These are phyloP conservation scores for Xylota sylvarum DNA, from an alignment of 2,888 invertebrate species.

Conservation along the genomic window DNA sequence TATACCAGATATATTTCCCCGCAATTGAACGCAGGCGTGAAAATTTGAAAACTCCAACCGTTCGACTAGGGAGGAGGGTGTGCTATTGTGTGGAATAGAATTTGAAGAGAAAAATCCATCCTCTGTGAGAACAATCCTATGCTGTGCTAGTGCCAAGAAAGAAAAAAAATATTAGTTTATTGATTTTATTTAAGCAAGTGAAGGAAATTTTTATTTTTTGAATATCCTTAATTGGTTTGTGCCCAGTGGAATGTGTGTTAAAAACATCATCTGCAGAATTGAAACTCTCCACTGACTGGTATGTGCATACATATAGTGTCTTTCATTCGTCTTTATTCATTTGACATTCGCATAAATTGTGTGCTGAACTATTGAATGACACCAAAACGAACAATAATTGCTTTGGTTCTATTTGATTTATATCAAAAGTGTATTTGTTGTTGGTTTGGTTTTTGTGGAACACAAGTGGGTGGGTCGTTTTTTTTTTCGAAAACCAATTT, in stretches of 20 bases:
- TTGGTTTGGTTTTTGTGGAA: constrained; percentile 12
- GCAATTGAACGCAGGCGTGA: constrained; percentile 74
- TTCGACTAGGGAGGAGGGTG: constrained; percentile 55
- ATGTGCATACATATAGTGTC: constrained; percentile 39
- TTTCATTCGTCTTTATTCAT: constrained; percentile 29
- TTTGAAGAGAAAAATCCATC: constrained; percentile 59
- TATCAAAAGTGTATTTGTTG: constrained; percentile 18
- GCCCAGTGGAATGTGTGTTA: constrained; percentile 43
- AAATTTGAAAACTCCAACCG: constrained; percentile 53
- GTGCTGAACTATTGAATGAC: constrained; percentile 48
- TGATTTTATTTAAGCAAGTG: constrained; percentile 65
- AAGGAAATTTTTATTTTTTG: constrained; percentile 33
- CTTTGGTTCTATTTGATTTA: constrained; percentile 60
- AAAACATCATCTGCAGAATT: constrained; percentile 42
- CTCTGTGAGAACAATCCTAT: constrained; percentile 52
- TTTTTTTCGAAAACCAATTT: constrained; percentile 56
- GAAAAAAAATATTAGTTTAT: constrained; percentile 58
- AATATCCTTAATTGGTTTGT: constrained; percentile 39
- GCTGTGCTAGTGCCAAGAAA: constrained; percentile 69
- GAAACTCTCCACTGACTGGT: constrained; percentile 33
- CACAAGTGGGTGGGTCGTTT: constrained; percentile 71
- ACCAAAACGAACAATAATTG: constrained; percentile 58
- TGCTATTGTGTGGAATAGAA: constrained; percentile 50
- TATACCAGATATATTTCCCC: constrained; percentile 66
- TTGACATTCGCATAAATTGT: constrained; percentile 53